Conservation (phyloP, 1,140 invertebrate genomes). For the Popillia japonica region DNA sequence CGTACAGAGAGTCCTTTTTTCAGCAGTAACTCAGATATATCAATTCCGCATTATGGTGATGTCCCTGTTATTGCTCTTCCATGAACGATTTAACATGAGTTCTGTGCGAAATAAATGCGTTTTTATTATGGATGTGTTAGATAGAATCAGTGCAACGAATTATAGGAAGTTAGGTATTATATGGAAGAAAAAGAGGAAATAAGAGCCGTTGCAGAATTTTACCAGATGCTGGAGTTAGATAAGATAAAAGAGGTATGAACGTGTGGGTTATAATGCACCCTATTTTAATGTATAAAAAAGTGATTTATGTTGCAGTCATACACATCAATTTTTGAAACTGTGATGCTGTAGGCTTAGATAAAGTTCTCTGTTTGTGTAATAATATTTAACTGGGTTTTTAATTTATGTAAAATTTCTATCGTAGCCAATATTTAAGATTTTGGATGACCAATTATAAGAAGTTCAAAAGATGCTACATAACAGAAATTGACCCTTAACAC, state of each 20-base stretch:
- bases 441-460: no score
- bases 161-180: no score
- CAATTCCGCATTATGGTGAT: conserved; percentile 52
- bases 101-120: not conserved
- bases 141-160: not conserved
- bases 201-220: not conserved
- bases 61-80: conserved; percentile 42
- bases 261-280: not conserved
- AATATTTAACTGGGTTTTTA: no score
- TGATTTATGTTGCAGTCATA: not conserved
- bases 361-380: no score
- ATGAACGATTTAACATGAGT: conserved; percentile 53
- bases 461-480: no score
- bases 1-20: no score
- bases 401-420: no score
- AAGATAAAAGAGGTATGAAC: conserved; percentile 4
- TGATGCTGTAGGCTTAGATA: no score
- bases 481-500: no score
- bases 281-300: not conserved
- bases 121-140: not conserved
- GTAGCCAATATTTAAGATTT: no score
- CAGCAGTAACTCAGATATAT: conserved; percentile 45
- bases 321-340: no score
- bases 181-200: not conserved
- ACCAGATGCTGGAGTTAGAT: conserved; percentile 10